Percentiles rank a stretch among this genome's conserved stretches.
These are phyloP conservation scores for Diglossa brunneiventris DNA, from an alignment of 2,113 vertebrate species.

Conservation along the genomic window DNA sequence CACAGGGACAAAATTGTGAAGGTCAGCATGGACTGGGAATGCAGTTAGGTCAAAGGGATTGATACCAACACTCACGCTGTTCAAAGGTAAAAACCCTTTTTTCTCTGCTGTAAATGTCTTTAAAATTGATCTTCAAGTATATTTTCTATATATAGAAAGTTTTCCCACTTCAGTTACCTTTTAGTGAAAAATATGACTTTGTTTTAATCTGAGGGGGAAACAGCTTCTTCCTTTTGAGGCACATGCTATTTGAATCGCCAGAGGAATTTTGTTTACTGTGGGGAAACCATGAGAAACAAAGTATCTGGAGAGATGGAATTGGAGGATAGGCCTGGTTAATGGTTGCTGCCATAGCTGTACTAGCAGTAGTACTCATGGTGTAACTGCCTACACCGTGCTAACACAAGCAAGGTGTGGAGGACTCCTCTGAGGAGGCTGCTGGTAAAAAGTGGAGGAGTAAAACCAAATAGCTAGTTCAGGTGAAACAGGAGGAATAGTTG, in stretches of 20 bases:
- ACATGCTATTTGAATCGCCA: background rate
- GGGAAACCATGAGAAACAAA: background rate
- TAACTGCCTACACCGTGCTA: accelerated
- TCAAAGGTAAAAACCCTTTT: background rate
- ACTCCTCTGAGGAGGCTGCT: background rate
- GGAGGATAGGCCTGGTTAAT: background rate
- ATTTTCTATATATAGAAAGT: background rate
- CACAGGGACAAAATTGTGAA: background rate
- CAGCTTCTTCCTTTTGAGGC: background rate
- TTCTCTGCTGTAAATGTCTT: background rate
- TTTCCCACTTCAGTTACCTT: background rate
- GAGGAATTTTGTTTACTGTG: background rate
- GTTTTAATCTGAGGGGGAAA: background rate
- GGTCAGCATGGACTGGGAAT: background rate
- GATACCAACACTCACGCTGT: background rate
- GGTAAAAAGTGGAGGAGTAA: background rate
- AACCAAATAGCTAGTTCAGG: background rate
- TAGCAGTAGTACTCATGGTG: accelerated
- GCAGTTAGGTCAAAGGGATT: background rate
- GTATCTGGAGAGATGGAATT: background rate
- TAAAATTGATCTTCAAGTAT: background rate
- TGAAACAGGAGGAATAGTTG: background rate
- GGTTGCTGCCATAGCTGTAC: accelerated
- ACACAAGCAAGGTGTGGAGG: accelerated
- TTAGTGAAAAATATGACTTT: background rate